Conservation (phyloP, 2,113 vertebrate species). For the Solea senegalensis region DNA sequence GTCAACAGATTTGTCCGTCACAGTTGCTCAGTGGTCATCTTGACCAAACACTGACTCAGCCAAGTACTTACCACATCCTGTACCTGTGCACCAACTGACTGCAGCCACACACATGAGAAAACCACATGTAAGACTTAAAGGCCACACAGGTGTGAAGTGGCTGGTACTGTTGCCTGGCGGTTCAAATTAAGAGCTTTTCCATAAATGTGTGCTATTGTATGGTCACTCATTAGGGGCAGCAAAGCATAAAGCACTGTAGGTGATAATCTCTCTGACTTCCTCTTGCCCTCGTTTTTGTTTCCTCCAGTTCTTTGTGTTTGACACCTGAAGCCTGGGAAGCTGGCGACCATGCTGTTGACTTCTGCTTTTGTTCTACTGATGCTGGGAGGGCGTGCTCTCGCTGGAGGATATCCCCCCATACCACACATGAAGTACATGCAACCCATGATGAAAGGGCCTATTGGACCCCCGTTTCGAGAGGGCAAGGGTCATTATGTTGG, state of each 20-base stretch:
- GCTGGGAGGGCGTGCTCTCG: conserved; percentile 67
- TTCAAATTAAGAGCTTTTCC: too few species aligned
- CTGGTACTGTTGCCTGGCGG: too few species aligned
- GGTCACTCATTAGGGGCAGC: too few species aligned
- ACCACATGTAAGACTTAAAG: not conserved
- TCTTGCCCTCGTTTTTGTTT: conserved; percentile 7
- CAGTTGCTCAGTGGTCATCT: conserved; percentile 31
- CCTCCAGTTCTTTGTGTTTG: conserved; percentile 59
- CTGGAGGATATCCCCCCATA: conserved; percentile 88
- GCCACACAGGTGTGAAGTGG: too few species aligned
- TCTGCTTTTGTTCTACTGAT: conserved; percentile 79
- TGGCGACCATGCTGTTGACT: conserved; percentile 75
- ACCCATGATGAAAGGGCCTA: conserved; percentile 97
- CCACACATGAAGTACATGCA: conserved; percentile 94
- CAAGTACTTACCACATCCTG: conserved; percentile 12
- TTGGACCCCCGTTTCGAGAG: conserved; percentile 96
- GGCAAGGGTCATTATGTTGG: conserved; percentile 98
- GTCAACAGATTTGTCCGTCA: conserved; percentile 61
- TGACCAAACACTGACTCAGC: conserved; percentile 45
- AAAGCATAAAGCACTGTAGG: too few species aligned
- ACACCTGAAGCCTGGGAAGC: conserved; percentile 59
- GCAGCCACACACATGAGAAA: not conserved
- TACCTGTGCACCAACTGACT: conserved; percentile 10
- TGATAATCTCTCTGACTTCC: not conserved
- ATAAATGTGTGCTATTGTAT: too few species aligned